phyloP scores from a whole-genome alignment of 2,113 vertebrate genomes.

The Felis catus region DNA sequence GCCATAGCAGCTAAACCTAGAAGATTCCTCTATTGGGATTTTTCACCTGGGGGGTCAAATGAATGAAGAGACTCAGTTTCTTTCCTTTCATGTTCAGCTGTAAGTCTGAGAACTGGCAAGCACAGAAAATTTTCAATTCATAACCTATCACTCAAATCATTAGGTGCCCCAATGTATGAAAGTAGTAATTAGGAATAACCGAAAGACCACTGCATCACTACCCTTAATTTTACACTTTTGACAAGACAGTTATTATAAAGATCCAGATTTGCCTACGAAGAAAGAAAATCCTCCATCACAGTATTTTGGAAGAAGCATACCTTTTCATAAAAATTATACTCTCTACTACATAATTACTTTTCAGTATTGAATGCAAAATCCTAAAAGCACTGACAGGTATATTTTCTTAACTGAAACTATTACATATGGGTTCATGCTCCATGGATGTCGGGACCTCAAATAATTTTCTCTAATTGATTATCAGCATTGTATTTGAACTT shows the following conservation, averaged over 20 bases:
- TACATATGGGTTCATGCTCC: neutral
- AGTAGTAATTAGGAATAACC: neutral
- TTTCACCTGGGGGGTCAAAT: neutral
- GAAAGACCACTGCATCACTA: neutral
- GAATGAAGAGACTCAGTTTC: neutral
- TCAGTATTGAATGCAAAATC: neutral
- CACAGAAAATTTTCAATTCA: constrained; percentile 28
- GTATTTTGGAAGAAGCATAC: neutral
- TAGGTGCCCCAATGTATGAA: neutral
- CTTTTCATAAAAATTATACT: constrained; percentile 33
- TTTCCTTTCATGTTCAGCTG: neutral
- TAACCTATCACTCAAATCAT: neutral
- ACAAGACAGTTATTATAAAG: neutral
- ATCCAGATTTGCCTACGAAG: neutral
- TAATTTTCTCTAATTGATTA: neutral
- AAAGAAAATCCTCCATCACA: neutral
- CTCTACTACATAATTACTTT: neutral
- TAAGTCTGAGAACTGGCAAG: neutral
- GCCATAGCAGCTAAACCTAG: neutral
- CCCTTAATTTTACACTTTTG: neutral
- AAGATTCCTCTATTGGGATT: neutral
- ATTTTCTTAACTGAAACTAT: neutral
- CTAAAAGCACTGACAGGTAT: neutral
- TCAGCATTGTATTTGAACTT: neutral
- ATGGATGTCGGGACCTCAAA: neutral